Conservation (phyloP, 2,797 vertebrate species). For the Malacoraja senta region DNA sequence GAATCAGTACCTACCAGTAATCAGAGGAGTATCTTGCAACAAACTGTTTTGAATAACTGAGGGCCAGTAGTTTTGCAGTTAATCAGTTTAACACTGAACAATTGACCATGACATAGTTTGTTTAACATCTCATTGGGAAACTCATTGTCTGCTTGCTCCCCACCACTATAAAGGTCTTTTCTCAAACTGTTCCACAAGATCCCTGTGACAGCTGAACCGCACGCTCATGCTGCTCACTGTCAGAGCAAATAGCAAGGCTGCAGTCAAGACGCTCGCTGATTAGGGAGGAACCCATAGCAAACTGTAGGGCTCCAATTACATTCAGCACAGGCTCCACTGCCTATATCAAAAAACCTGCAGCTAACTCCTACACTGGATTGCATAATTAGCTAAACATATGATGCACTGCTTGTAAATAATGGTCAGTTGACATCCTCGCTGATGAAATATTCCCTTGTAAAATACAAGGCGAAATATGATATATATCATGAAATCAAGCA, state of each 20-base stretch:
- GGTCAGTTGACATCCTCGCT: background rate
- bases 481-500: background rate
- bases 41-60: slow-evolving; percentile 14
- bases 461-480: background rate
- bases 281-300: slow-evolving; percentile 28
- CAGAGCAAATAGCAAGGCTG: slow-evolving; percentile 34
- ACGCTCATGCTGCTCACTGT: slow-evolving; percentile 23
- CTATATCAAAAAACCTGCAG: slow-evolving; percentile 6
- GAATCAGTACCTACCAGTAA: slow-evolving; percentile 32
- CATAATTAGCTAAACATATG: slow-evolving; percentile 11
- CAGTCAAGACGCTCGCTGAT: slow-evolving; percentile 21
- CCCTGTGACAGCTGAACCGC: slow-evolving; percentile 33
- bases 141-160: slow-evolving; percentile 14
- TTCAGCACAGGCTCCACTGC: background rate
- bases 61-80: slow-evolving; percentile 7
- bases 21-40: background rate
- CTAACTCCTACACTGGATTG: background rate
- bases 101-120: slow-evolving; percentile 25
- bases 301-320: slow-evolving; percentile 37
- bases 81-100: slow-evolving; percentile 27
- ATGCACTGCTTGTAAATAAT: slow-evolving; percentile 30
- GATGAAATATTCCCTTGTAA: background rate
- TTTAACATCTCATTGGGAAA: slow-evolving; percentile 34
- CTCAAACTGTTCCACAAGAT: slow-evolving; percentile 29
- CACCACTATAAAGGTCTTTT: slow-evolving; percentile 11